Percentiles rank a stretch among this genome's conserved stretches.
These are phyloP conservation scores for Cebidichthys violaceus DNA, from an alignment of 2,113 vertebrate species.

Conservation along the genomic window DNA sequence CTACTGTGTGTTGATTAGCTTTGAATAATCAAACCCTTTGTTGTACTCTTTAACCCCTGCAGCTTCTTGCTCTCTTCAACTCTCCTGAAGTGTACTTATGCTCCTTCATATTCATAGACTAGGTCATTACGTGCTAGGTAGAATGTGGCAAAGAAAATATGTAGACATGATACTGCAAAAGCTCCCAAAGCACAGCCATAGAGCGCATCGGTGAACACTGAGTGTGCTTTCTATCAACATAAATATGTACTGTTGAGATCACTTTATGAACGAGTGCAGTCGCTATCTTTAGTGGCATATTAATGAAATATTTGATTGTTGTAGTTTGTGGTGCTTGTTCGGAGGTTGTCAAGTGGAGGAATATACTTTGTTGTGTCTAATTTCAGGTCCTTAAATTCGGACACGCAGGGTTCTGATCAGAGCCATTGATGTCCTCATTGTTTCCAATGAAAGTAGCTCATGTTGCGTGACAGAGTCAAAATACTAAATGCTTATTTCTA, in stretches of 20 bases:
- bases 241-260: constrained; percentile 17
- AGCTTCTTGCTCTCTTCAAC: constrained; percentile 20
- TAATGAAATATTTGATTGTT: constrained; percentile 11
- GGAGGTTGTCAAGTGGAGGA: constrained; percentile 4
- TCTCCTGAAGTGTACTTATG: constrained; percentile 75
- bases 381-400: neutral
- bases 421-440: constrained; percentile 22
- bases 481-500: constrained; percentile 1
- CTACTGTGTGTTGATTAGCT: neutral
- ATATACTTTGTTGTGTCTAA: neutral
- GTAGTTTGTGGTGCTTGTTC: constrained; percentile 22
- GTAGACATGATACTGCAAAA: constrained; percentile 15
- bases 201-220: constrained; percentile 5
- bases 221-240: constrained; percentile 3
- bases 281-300: neutral
- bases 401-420: constrained; percentile 1
- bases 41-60: constrained; percentile 17
- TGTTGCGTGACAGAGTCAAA: constrained; percentile 9
- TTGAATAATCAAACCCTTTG: neutral
- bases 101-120: constrained; percentile 26
- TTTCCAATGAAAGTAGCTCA: constrained; percentile 33
- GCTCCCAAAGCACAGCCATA: constrained; percentile 25
- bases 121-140: constrained; percentile 48
- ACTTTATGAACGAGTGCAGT: constrained; percentile 1
- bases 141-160: constrained; percentile 14